phyloP scores from a whole-genome alignment of 92 coral and sea anemone genomes.

The Umimayanthus kanabou region DNA sequence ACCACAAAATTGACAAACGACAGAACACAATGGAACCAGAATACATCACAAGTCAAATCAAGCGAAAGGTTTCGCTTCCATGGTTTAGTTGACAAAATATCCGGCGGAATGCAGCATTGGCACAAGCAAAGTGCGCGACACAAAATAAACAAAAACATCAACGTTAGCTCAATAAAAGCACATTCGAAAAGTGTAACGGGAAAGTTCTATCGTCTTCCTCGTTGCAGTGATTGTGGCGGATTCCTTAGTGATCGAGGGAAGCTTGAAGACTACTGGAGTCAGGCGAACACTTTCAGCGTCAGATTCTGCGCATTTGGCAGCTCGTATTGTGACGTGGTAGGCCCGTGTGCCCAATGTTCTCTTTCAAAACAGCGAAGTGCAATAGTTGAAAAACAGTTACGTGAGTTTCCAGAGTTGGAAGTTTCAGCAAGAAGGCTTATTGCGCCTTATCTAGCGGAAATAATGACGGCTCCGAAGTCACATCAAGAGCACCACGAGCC shows the following conservation, averaged over 20 bases:
- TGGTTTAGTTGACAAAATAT: constrained; percentile 45
- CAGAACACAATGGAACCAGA: constrained; percentile 63
- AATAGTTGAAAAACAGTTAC: constrained; percentile 62
- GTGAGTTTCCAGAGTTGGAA: constrained; percentile 82
- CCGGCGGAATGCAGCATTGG: constrained; percentile 86
- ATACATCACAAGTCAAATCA: constrained; percentile 60
- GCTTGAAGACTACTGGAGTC: constrained; percentile 37
- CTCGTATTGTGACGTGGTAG: constrained; percentile 82
- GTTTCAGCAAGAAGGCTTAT: constrained; percentile 78
- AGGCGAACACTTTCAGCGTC: constrained; percentile 1
- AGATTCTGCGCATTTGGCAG: constrained; percentile 63
- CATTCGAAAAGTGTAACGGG: constrained; percentile 17
- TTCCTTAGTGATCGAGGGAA: constrained; percentile 51
- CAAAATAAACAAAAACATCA: constrained; percentile 13
- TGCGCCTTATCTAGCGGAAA: constrained; percentile 72
- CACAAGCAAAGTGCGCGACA: constrained; percentile 49
- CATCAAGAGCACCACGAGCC: constrained; percentile 18
- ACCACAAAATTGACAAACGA: not conserved
- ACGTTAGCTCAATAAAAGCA: constrained; percentile 59
- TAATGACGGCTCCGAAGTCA: constrained; percentile 48
- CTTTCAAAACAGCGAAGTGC: constrained; percentile 62
- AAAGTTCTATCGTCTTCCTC: constrained; percentile 37
- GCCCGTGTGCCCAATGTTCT: constrained; percentile 84
- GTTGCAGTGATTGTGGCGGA: constrained; percentile 77
- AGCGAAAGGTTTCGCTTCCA: constrained; percentile 60